Base-by-base conservation (phyloP, 1,140 invertebrate species). In the Hermetia illucens region DNA sequence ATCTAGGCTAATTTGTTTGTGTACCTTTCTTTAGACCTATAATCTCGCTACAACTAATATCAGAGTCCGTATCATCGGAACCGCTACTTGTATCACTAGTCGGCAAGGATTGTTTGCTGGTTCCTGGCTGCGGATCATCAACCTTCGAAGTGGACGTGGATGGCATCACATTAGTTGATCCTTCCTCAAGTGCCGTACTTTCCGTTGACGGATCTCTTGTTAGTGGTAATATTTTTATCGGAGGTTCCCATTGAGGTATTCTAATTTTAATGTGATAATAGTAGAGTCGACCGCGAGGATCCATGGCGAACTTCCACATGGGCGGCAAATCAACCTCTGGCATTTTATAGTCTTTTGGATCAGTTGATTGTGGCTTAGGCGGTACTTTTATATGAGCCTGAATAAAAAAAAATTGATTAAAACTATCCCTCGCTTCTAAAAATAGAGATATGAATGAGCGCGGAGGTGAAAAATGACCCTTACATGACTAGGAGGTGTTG, bases 181-280 rank as follows among this genome's bases (percentile, higher is more conserved):
- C n/a, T n/a, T n/a, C n/a, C n/a, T n/a, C n/a, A n/a, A n/a, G n/a
- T n/a, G n/a, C n/a, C n/a, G n/a, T n/a, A n/a, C n/a, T n/a, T n/a
- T n/a, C n/a, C n/a, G n/a, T n/a, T n/a, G n/a, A n/a, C 4, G 49
- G 46, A 29, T 49, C 44, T 36, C 31, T 34, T 24, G 56, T 55
- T 3, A 47, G n/a, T 44, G 62, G 19, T 42, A 49, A 38, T 20
- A 61, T 34, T 3, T 47, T 38, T 25, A 69, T 66, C 1, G 90
- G 90, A 19, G 85, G 83, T 40, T 82, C 66, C 91, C 91, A 96
- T 54, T 93, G 89, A 2, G 86, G 76, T 49, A 82, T 69, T 38
- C 86, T 73, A 18, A 82, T 75, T 46, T 79, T 79, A 0, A 80
- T 65, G 58, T 95, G 88, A 61, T 93, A 96, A 64, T 93, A 97